These are phyloP conservation scores for Erethizon dorsatum DNA, from an alignment of 2,797 vertebrate species.

Conservation along the genomic window DNA sequence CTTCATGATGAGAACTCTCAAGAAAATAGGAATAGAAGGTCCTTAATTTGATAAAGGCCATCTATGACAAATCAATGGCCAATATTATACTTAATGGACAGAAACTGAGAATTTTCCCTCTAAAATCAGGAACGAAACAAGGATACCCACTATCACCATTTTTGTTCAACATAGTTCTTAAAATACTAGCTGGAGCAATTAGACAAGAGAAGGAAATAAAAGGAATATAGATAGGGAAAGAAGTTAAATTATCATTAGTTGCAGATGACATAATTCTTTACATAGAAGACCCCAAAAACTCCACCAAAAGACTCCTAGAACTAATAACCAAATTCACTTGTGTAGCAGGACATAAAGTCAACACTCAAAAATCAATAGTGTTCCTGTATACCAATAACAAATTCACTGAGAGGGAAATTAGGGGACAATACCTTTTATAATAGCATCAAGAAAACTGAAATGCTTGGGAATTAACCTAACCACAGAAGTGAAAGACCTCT, in stretches of 20 bases:
- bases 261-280: neutral
- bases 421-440: neutral
- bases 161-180: neutral
- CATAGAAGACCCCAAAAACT: neutral
- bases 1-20: neutral
- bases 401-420: neutral
- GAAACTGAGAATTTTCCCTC: neutral
- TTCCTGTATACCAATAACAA: neutral
- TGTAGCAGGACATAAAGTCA: neutral
- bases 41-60: neutral
- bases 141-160: neutral
- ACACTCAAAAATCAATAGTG: neutral
- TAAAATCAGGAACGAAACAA: neutral
- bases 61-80: neutral
- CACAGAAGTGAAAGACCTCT: neutral
- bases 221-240: neutral
- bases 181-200: neutral
- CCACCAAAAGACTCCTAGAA: neutral
- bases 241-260: neutral
- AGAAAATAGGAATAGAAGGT: neutral
- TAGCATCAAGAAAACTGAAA: neutral
- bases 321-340: neutral
- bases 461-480: neutral
- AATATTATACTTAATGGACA: neutral
- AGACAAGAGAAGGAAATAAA: neutral